Conservation (phyloP, 2,888 invertebrate species). For the Erannis defoliaria region DNA sequence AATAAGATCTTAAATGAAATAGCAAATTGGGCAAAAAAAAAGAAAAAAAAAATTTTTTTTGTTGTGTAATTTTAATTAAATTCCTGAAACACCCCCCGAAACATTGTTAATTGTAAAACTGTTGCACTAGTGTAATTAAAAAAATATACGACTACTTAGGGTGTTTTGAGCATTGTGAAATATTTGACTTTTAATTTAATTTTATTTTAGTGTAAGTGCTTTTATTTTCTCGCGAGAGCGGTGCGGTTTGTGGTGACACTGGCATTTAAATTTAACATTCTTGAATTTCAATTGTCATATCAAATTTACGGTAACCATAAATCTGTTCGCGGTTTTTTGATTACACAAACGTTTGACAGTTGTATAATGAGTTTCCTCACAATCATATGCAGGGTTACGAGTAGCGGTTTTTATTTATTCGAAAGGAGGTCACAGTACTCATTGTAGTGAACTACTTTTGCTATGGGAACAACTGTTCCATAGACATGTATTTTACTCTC, state of each 20-base stretch:
- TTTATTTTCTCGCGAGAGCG: conserved; percentile 62
- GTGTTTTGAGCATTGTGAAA: conserved; percentile 48
- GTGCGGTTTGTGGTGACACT: conserved; percentile 13
- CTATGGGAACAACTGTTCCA: too few relatives aligned
- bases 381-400: too few relatives aligned
- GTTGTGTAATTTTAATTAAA: conserved; percentile 25
- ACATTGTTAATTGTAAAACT: conserved; percentile 27
- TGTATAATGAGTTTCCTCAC: too few relatives aligned
- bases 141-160: conserved; percentile 13
- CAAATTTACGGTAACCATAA: too few relatives aligned
- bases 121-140: conserved; percentile 39
- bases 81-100: conserved; percentile 23
- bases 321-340: too few relatives aligned
- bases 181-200: conserved; percentile 55
- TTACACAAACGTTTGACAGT: too few relatives aligned
- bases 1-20: too few relatives aligned
- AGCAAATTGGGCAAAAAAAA: background rate
- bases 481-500: too few relatives aligned
- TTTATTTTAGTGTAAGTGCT: conserved; percentile 74
- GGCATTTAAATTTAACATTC: conserved; percentile 9
- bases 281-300: too few relatives aligned
- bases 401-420: too few relatives aligned
- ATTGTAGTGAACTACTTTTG: too few relatives aligned
- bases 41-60: background rate
- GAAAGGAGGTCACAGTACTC: too few relatives aligned